A percentile compares a stretch with the other conserved stretches of the same genome.
These are phyloP conservation scores for Cerastis leucographa DNA, from an alignment of 2,888 invertebrate species.

Conservation along the genomic window DNA sequence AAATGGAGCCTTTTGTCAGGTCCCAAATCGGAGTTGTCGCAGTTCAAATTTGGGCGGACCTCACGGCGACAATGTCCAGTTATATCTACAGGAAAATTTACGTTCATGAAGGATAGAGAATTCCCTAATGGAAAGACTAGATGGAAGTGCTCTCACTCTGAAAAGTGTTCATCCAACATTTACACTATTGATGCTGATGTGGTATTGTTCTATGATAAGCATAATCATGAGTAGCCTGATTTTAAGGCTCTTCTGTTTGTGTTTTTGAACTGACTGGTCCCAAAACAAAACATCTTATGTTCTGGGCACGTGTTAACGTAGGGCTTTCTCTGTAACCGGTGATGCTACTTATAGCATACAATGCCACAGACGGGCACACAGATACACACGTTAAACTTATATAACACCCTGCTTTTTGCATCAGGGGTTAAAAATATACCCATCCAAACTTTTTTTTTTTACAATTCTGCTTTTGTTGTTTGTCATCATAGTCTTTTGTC, in stretches of 20 bases:
- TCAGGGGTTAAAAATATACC: background rate
- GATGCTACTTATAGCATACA: background rate
- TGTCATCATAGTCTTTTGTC: no score
- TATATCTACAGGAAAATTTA: conserved; percentile 76
- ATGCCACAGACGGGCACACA: background rate
- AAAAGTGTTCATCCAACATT: conserved; percentile 78
- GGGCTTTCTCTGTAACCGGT: background rate
- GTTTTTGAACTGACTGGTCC: background rate
- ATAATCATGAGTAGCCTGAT: conserved; percentile 70
- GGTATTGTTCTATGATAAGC: conserved; percentile 78
- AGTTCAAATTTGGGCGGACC: conserved; percentile 75
- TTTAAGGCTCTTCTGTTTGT: background rate
- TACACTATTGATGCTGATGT: conserved; percentile 79
- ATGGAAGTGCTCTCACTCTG: conserved; percentile 77
- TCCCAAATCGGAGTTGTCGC: conserved; percentile 65
- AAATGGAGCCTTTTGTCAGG: conserved; percentile 68
- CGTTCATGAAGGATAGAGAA: conserved; percentile 77
- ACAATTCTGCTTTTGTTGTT: background rate
- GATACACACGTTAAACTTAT: background rate
- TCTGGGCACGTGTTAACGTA: background rate
- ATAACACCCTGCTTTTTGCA: background rate
- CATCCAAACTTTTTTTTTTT: background rate
- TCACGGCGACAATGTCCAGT: conserved; percentile 72
- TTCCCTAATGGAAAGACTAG: conserved; percentile 77
- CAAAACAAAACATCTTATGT: background rate